Percentiles rank a stretch among this genome's conserved stretches.
Conservation (phyloP, 1,140 invertebrate species). For the Cardiocondyla obscurior region DNA sequence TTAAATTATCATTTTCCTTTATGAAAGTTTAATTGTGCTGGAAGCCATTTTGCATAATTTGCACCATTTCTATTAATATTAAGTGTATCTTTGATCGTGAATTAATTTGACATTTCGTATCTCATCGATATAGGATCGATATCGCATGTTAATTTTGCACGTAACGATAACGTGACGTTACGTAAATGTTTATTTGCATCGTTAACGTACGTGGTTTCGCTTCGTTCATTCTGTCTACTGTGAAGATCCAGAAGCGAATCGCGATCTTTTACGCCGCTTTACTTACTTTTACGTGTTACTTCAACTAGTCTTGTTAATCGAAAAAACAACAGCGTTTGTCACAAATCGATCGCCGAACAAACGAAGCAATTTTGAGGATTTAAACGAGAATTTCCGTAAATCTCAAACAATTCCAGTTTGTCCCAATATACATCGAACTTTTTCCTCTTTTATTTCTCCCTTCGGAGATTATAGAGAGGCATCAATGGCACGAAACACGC, state of each 20-base stretch:
- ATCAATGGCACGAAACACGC: constrained; percentile 13
- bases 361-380: not conserved
- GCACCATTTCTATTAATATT: not conserved
- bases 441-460: not conserved
- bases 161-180: constrained; percentile 27
- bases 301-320: not conserved
- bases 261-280: not conserved
- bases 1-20: not conserved
- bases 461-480: not conserved
- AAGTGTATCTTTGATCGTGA: not conserved
- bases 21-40: not conserved
- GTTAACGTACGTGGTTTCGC: not conserved
- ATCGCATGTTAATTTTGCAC: constrained; percentile 48
- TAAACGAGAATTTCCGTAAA: not conserved
- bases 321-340: not conserved
- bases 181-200: constrained; percentile 25
- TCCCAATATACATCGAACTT: not conserved
- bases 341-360: not conserved
- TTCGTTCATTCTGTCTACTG: not conserved
- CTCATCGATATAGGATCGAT: constrained; percentile 51
- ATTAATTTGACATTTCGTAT: constrained; percentile 14
- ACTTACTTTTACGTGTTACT: not conserved
- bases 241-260: not conserved
- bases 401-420: not conserved
- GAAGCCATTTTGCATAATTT: constrained; percentile 1